A percentile compares a stretch with the other conserved stretches of the same genome.
Conservation (phyloP, 2,113 vertebrate genomes). For the Entomyzon cyanotis region DNA sequence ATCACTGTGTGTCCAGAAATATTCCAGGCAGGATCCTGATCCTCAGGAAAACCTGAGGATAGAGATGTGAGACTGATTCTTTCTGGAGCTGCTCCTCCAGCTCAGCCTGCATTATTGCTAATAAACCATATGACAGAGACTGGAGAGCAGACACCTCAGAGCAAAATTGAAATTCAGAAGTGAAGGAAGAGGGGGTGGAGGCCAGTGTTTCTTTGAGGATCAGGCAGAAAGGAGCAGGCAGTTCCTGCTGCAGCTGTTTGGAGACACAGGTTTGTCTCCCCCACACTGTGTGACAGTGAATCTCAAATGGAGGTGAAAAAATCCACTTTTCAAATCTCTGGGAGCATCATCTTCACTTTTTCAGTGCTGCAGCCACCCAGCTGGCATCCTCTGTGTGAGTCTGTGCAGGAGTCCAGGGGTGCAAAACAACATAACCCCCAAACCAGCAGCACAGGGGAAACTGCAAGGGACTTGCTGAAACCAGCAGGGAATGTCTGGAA, state of each 20-base stretch:
- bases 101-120: background rate
- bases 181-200: background rate
- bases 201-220: background rate
- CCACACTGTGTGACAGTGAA: fast-evolving
- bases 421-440: fast-evolving
- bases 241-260: background rate
- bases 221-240: background rate
- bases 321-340: background rate
- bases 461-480: background rate
- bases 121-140: background rate
- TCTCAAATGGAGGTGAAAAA: background rate
- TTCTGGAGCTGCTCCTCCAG: background rate
- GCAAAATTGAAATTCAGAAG: background rate
- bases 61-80: background rate
- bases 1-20: background rate
- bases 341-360: background rate
- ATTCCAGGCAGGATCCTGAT: background rate
- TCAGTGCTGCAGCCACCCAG: background rate
- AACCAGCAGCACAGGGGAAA: background rate
- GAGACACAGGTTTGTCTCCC: background rate
- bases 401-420: background rate
- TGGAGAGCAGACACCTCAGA: background rate
- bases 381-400: fast-evolving
- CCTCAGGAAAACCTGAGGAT: background rate
- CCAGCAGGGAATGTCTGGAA: background rate